A percentile compares a stretch with the other conserved stretches of the same genome.
Conservation (phyloP, 2,797 vertebrate genomes). For the Scolopax bukidnonensis region DNA sequence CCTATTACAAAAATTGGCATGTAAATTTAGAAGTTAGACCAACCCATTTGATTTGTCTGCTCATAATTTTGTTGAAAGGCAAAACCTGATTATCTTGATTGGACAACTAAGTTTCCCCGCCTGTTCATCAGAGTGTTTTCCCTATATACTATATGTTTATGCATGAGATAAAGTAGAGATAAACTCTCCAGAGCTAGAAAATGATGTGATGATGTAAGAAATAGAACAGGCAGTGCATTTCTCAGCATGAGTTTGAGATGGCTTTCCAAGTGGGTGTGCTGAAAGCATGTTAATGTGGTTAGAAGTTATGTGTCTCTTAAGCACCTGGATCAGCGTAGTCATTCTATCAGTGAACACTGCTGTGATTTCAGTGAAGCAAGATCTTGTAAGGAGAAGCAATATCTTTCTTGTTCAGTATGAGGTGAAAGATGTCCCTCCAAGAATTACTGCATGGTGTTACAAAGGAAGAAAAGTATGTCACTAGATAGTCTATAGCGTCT, state of each 20-base stretch:
- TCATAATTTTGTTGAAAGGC: not conserved
- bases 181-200: not conserved
- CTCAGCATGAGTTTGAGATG: not conserved
- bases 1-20: not conserved
- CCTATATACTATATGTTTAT: not conserved
- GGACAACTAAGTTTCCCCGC: not conserved
- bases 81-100: not conserved
- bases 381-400: not conserved
- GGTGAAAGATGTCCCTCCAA: not conserved
- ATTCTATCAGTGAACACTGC: not conserved
- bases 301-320: not conserved
- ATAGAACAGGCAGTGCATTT: not conserved
- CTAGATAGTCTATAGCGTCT: not conserved
- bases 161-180: not conserved
- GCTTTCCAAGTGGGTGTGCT: not conserved
- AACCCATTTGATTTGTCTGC: not conserved
- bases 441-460: not conserved
- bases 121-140: not conserved
- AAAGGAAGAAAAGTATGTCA: not conserved
- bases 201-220: not conserved
- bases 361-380: not conserved
- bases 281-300: not conserved
- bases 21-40: not conserved
- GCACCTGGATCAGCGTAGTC: not conserved
- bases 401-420: not conserved